Base-by-base conservation (phyloP, 2,888 invertebrate species). In the Aphrophora alni region DNA sequence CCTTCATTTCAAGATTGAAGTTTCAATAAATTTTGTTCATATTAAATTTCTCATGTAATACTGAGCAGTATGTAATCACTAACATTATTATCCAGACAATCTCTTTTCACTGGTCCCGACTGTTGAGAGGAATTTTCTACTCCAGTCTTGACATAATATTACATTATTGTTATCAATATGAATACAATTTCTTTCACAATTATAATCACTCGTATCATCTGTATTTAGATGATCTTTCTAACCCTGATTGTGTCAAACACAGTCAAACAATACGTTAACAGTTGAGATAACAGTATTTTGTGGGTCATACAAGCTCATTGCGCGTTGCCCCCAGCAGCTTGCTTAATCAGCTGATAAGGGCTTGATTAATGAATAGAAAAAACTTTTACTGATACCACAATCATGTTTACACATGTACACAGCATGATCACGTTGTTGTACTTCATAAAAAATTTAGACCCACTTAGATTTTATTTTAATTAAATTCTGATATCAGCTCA, bases 371-470 rank as follows among this genome's bases (percentile, higher is more conserved):
- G 14, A 44, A 44, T 44, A 44, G 12, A 44, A 33, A 33, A 44
- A 44, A 44, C 44, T 14, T 44, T 14, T 44, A 14, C n/a, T 44
- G 44, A 44, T 44, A 44, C 5, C 78, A 73, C 83, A 80, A 70
- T 38, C n/a, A 68, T 51, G 75, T n/a, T 74, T 77, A 24, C 68
- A 68, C 8, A 38, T 12, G 24, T 33, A 24, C 33, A 68, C n/a
- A 33, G 10, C 24, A 38, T 25, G 38, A 51, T 75, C 59, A 70
- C n/a, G 69, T 77, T 78, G 25, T 72, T 38, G 0, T 33, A 21
- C 26, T 14, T 17, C 27, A 10, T 21, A 73, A 44, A 75, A 75
- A 27, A 14, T 25, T 75, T 38, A 17, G 44, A 12, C 21, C 25
- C 17, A 71, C 14, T 75, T 59, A 73, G 10, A 28, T 28, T 38